Percentiles rank a stretch among this genome's conserved stretches.
Evolutionary conservation across 2,888 invertebrate genomes (phyloP).

Genomic region (Tachina fera): DNA sequence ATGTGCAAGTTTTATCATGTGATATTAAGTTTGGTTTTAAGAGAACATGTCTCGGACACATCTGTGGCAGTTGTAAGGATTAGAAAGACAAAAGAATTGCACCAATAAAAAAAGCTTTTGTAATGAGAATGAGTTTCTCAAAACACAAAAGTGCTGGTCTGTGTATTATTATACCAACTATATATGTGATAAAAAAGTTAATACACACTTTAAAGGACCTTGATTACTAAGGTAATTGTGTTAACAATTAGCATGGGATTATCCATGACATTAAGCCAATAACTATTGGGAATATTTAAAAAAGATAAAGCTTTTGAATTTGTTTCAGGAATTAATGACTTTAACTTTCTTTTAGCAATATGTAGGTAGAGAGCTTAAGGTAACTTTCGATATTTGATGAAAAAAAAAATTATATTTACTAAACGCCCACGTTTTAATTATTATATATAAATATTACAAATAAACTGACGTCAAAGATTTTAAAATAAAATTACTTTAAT

Average conservation of each 20-base stretch:
- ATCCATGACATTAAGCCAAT: not conserved
- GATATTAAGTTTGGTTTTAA: conserved; percentile 43
- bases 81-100: conserved; percentile 35
- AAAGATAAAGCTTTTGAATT: not conserved
- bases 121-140: not conserved
- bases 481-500: not conserved
- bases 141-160: not conserved
- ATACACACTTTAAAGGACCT: conserved; percentile 39
- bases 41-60: conserved; percentile 23
- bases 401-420: not conserved
- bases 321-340: too few species aligned
- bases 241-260: conserved; percentile 31
- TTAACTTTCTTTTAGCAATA: not conserved
- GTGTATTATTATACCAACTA: too few species aligned
- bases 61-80: conserved; percentile 54
- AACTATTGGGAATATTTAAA: conserved; percentile 1
- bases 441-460: too few species aligned
- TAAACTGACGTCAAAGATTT: too few species aligned
- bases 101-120: not conserved
- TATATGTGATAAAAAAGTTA: not conserved
- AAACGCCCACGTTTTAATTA: too few species aligned
- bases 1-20: conserved; percentile 12
- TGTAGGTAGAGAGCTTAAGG: too few species aligned
- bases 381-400: too few species aligned
- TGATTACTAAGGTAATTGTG: conserved; percentile 47